Evolutionary conservation across 1,140 invertebrate genomes (phyloP), one percentile per base, ranked within the genome.

Genomic region (Aethina tumida): DNA sequence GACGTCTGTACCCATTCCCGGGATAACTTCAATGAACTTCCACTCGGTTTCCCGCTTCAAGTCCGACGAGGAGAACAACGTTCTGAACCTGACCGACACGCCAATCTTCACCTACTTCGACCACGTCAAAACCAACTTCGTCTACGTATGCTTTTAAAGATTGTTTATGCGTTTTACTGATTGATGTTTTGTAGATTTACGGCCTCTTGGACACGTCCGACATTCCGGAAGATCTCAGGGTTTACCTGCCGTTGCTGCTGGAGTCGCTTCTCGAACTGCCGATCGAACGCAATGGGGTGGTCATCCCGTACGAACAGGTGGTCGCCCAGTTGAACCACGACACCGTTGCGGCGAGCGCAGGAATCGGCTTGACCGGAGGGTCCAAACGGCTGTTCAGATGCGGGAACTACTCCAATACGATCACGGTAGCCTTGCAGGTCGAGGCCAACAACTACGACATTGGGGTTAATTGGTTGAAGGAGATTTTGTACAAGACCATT

Each of bases 121-220:
- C 68, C 74, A 85, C 53, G 64, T 88, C 7, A 74, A 81, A 40
- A 85, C 83, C 1, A 85, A 86, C 55, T 91, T 92, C 67, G 74
- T 90, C 44, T 82, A 88, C 65, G 85, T 90, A 60, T 73, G 78
- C 26, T 50, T 10, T 25, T 5, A 6, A 8, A 10, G 20, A 5
- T 7, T 26, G 14, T 5, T 26, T 12, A 35, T 21, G 13, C 12
- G 16, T 13, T 28, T 27, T 26, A 21, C 19, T 36, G 6, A 15
- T 21, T 26, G 26, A 9, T 17, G 19, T 29, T 43, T 66, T 72
- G 38, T 55, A 86, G 71, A 66, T 79, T 35, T 70, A 68, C 45
- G 56, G 77, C 10, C 56, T 88, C 9, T 67, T 92, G 60, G 81
- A 93, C 63, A 86, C 81, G 3, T 70, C 65, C 5, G 41, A 58